Evolutionary conservation across 1,140 invertebrate genomes (phyloP), one percentile per base, ranked within the genome.

Genomic region (Drosophila athabasca): DNA sequence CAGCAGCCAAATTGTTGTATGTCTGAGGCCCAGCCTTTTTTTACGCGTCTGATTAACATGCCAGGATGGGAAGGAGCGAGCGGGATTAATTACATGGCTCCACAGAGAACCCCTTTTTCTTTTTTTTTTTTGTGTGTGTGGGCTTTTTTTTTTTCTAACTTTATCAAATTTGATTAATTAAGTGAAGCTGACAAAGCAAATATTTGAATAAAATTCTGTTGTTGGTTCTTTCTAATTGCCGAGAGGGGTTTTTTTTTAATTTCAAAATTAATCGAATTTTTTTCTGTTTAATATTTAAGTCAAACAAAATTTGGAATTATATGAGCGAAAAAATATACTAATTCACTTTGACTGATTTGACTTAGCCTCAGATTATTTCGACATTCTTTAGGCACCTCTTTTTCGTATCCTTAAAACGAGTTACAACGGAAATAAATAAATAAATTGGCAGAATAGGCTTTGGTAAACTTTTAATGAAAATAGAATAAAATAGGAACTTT

Each of bases 111-210:
- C 43, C 48, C 31, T 9, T 31, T 31, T 31, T 8, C 0, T 2
- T 31, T 9, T 31, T 9, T 9, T 31, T 8, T 8, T 3, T 29
- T 43, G 49, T 22, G 45, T 43, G 17, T 19, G 17, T 19, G 17
- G 17, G 17, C 0, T 19, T 68, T 53, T 41, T 41, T 39, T 39
- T 73, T 61, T 77, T 61, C 69, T 48, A 15, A 69, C 74, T 85
- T 82, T 74, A 85, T 87, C 69, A 85, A 85, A 85, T 71, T 85
- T 82, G 67, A 88, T 85, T 82, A 85, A 87, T 87, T 85, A 74
- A 87, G 74, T 78, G 58, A 64, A 64, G 50, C 79, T 73, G 77
- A 62, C 73, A 64, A 31, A 26, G 75, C 64, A 69, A 85, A 85
- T 58, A 65, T 75, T 79, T 76, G 26, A 55, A 59, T 43, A 51